Percentiles rank a stretch among this genome's conserved stretches.
These are phyloP conservation scores for Muricea muricata DNA, from an alignment of 92 coral and sea anemone species.

Conservation along the genomic window DNA sequence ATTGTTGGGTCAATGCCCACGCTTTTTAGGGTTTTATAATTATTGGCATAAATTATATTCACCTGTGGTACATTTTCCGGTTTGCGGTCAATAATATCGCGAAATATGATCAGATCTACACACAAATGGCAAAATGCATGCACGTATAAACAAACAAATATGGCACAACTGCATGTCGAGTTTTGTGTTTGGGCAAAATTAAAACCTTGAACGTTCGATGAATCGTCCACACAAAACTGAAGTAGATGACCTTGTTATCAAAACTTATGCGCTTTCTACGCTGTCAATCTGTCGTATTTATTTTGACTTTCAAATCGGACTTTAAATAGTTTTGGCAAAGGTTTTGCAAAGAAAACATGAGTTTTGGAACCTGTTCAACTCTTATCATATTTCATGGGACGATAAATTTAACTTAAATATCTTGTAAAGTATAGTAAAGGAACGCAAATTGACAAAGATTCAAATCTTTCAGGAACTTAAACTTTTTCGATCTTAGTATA, in stretches of 20 bases:
- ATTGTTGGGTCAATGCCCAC: background rate
- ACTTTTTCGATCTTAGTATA: too few species aligned
- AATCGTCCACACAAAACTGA: too few species aligned
- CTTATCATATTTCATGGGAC: background rate
- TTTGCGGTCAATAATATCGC: background rate
- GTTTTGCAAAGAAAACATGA: background rate
- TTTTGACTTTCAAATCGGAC: conserved; percentile 5
- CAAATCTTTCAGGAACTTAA: too few species aligned
- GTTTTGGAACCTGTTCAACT: conserved; percentile 4
- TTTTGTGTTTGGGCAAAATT: too few species aligned
- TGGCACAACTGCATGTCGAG: too few species aligned
- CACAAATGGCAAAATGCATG: too few species aligned
- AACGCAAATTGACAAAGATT: background rate
- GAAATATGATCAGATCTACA: too few species aligned
- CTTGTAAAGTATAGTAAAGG: background rate
- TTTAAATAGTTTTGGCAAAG: conserved; percentile 21
- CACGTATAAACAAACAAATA: too few species aligned
- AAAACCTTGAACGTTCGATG: too few species aligned
- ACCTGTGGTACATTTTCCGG: background rate
- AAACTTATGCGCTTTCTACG: background rate
- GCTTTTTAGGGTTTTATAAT: too few species aligned
- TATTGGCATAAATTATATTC: too few species aligned
- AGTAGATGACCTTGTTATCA: background rate
- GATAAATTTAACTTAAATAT: background rate
- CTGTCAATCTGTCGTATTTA: background rate